phyloP scores from a whole-genome alignment of 1,140 invertebrate species.

The Leptinotarsa lineolata region DNA sequence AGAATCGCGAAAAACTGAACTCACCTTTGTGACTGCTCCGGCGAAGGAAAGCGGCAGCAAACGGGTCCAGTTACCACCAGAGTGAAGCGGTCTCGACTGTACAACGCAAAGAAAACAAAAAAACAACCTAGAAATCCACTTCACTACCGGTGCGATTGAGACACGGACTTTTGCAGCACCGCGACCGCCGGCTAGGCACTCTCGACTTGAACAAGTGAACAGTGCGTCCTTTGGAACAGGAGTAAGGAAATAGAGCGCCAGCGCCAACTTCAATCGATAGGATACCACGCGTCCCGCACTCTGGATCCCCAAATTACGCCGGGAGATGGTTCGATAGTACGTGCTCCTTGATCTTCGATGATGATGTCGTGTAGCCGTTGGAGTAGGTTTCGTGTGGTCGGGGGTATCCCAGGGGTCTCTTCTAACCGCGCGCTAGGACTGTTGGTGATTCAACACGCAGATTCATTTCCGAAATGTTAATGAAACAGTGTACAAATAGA shows the following conservation, averaged over 20 bases:
- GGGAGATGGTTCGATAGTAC: not conserved
- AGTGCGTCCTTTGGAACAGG: slow-evolving; percentile 31
- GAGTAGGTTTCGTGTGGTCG: not conserved
- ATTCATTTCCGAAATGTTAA: no score
- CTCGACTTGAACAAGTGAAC: slow-evolving; percentile 22
- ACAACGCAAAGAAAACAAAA: not conserved
- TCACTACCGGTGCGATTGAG: slow-evolving; percentile 32
- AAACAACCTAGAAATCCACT: slow-evolving; percentile 27
- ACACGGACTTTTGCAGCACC: slow-evolving; percentile 25
- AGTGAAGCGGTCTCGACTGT: slow-evolving; percentile 9
- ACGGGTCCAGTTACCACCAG: slow-evolving; percentile 13
- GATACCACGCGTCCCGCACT: slow-evolving; percentile 41
- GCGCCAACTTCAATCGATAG: slow-evolving; percentile 40
- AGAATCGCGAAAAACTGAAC: not conserved
- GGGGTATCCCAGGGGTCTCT: not conserved
- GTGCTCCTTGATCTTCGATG: not conserved
- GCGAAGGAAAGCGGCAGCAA: not conserved
- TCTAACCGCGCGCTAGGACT: no score
- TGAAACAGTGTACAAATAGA: no score
- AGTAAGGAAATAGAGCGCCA: slow-evolving; percentile 25
- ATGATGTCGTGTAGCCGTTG: not conserved
- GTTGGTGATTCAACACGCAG: no score
- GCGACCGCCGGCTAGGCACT: slow-evolving; percentile 19
- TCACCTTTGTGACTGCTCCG: slow-evolving; percentile 6
- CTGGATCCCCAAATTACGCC: slow-evolving; percentile 34